phyloP scores from a whole-genome alignment of 1,140 invertebrate species.

The Drosophila triauraria region DNA sequence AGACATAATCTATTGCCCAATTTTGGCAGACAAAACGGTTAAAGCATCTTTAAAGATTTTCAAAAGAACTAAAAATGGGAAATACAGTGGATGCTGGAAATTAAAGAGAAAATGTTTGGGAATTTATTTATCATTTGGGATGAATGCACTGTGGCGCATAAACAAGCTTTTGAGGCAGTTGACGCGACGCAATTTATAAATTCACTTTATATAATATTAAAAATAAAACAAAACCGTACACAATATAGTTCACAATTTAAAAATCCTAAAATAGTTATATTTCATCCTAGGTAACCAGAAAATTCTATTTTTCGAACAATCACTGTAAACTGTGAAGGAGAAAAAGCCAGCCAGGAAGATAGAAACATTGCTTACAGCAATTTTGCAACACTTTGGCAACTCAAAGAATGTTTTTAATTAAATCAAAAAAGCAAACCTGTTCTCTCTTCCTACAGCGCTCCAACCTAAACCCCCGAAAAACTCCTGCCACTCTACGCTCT shows the following conservation, averaged over 20 bases:
- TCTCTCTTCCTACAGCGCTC: not conserved
- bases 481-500: not conserved
- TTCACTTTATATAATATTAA: too few relatives aligned
- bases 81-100: not conserved
- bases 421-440: constrained; percentile 67
- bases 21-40: constrained; percentile 30
- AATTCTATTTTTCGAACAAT: not conserved
- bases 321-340: not conserved
- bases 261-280: not conserved
- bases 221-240: too few relatives aligned
- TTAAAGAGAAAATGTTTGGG: not conserved
- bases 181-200: too few relatives aligned
- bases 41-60: constrained; percentile 19
- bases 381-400: constrained; percentile 68
- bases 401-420: constrained; percentile 82
- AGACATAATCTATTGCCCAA: constrained; percentile 53
- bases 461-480: not conserved
- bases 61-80: not conserved
- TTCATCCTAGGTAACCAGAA: not conserved
- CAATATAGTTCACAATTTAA: too few relatives aligned
- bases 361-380: constrained; percentile 53
- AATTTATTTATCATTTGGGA: not conserved
- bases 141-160: not conserved
- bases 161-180: too few relatives aligned
- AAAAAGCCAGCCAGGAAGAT: constrained; percentile 13